phyloP scores from a whole-genome alignment of 2,888 invertebrate species.

The Brenthis hecate region DNA sequence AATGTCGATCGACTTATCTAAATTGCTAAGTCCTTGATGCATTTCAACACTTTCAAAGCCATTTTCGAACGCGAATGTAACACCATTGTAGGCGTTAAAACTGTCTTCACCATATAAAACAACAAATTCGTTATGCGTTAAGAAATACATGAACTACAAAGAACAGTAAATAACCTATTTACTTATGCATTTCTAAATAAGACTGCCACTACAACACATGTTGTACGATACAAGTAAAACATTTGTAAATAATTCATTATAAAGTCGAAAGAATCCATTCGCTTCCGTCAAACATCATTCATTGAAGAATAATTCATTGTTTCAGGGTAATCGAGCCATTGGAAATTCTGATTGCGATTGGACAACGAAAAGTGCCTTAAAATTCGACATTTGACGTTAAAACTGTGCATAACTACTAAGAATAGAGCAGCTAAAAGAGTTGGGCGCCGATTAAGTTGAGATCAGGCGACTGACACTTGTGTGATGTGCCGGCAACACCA shows the following conservation, averaged over 20 bases:
- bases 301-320: slow-evolving; percentile 44
- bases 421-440: slow-evolving; percentile 9
- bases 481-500: slow-evolving; percentile 76
- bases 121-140: slow-evolving; percentile 20
- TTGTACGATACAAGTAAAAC: slow-evolving; percentile 4
- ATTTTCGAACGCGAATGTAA: slow-evolving; percentile 38
- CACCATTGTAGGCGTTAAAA: slow-evolving; percentile 28
- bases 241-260: slow-evolving; percentile 38
- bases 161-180: slow-evolving; percentile 10
- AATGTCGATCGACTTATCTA: slow-evolving; percentile 61
- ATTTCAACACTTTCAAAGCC: slow-evolving; percentile 55
- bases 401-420: slow-evolving; percentile 50
- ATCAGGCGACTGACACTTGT: slow-evolving; percentile 56
- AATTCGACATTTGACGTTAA: slow-evolving; percentile 37
- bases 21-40: slow-evolving; percentile 60
- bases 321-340: slow-evolving; percentile 65
- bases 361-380: slow-evolving; percentile 48
- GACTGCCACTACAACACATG: slow-evolving; percentile 2
- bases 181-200: not conserved
- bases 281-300: slow-evolving; percentile 31
- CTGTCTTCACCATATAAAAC: slow-evolving; percentile 22
- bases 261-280: slow-evolving; percentile 23
- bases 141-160: not conserved
- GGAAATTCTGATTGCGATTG: slow-evolving; percentile 51
- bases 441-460: slow-evolving; percentile 34